These are phyloP conservation scores for Eurystomus glaucurus DNA, from an alignment of 2,797 vertebrate species.

Conservation along the genomic window DNA sequence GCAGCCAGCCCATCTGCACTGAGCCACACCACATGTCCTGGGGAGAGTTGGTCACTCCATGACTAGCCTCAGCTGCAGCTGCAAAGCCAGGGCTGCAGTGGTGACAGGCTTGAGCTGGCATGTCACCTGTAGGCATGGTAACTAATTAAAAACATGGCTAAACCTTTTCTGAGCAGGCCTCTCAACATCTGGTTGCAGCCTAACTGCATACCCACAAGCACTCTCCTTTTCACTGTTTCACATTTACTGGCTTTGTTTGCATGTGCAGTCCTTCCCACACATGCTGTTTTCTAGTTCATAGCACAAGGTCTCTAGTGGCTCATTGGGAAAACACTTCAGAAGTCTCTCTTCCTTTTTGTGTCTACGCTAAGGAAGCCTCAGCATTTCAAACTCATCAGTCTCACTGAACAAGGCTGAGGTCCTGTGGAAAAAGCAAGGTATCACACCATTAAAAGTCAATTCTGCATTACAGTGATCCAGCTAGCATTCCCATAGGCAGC, in stretches of 20 bases:
- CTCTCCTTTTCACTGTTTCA: background rate
- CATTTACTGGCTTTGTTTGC: background rate
- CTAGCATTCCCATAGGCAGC: background rate
- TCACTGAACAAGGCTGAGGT: background rate
- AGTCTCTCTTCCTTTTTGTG: background rate
- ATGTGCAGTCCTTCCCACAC: background rate
- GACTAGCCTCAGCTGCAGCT: background rate
- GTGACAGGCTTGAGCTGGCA: background rate
- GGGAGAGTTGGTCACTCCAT: background rate
- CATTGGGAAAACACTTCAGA: background rate
- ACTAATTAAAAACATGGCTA: background rate
- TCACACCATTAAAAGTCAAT: background rate
- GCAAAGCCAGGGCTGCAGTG: background rate
- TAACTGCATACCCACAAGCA: background rate
- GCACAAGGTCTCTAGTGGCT: background rate
- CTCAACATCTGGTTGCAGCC: background rate
- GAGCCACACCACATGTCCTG: rapidly evolving
- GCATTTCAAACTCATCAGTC: background rate
- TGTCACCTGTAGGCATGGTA: background rate
- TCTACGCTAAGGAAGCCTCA: background rate
- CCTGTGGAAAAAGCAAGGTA: background rate
- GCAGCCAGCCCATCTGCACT: background rate
- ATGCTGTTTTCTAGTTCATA: background rate
- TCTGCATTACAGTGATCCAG: background rate
- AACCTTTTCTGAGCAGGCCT: background rate